These are phyloP conservation scores for Oscheius myriophilus DNA, from an alignment of 2,888 invertebrate species.

Conservation along the genomic window DNA sequence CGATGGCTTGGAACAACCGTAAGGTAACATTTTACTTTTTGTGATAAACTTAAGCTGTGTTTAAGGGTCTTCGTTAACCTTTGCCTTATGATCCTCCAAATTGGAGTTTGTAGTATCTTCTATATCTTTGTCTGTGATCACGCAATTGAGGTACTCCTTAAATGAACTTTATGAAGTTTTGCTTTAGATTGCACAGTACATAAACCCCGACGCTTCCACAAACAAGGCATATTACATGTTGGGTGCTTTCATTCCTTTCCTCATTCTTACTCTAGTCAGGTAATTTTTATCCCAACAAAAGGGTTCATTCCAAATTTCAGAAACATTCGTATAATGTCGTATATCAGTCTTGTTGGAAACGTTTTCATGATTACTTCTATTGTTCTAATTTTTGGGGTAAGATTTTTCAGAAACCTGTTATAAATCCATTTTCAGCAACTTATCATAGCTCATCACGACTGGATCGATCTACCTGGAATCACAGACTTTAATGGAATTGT, in stretches of 20 bases:
- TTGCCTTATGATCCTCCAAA: conserved; percentile 58
- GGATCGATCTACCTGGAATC: conserved; percentile 47
- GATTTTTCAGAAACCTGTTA: conserved; percentile 12
- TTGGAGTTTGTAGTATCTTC: conserved; percentile 67
- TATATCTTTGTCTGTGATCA: conserved; percentile 64
- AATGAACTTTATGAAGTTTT: neutral
- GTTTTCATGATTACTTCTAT: conserved; percentile 31
- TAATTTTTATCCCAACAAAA: no score
- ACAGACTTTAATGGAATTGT: conserved; percentile 62
- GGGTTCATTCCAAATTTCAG: no score
- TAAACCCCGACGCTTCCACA: conserved; percentile 3
- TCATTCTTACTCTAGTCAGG: conserved; percentile 21
- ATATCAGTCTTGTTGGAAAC: conserved; percentile 32
- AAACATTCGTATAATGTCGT: conserved; percentile 29
- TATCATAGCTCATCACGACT: conserved; percentile 41
- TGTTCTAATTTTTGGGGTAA: conserved; percentile 30
- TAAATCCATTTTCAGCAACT: conserved; percentile 39
- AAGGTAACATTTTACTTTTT: no score
- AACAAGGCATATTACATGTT: conserved; percentile 19
- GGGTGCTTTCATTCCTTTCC: conserved; percentile 21
- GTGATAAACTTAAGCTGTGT: no score
- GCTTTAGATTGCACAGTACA: conserved; percentile 20
- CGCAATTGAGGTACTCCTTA: conserved; percentile 53
- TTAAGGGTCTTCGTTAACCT: conserved; percentile 62
- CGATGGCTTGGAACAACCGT: conserved; percentile 44